These are phyloP conservation scores for Hippocampus comes DNA, from an alignment of 2,113 vertebrate species.

Conservation along the genomic window DNA sequence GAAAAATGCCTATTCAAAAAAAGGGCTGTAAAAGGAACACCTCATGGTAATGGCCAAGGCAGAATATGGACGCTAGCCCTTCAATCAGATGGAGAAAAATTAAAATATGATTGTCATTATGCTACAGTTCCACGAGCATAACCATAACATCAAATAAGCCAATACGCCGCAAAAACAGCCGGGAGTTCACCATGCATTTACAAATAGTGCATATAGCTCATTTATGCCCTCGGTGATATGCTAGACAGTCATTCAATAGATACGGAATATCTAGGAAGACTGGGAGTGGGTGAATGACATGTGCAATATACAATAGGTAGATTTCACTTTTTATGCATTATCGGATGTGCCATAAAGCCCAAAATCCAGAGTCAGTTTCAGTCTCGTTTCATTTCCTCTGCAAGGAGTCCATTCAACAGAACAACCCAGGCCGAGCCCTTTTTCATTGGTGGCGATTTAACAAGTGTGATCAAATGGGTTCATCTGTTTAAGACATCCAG, in stretches of 20 bases:
- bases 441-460: slow-evolving; percentile 5
- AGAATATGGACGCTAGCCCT: slow-evolving; percentile 69
- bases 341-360: slow-evolving; percentile 9
- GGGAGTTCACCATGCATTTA: slow-evolving; percentile 62
- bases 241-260: slow-evolving; percentile 58
- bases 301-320: slow-evolving; percentile 42
- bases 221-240: slow-evolving; percentile 55
- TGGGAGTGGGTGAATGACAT: slow-evolving; percentile 30
- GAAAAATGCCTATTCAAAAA: slow-evolving; percentile 49
- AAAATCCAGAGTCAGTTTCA: background rate
- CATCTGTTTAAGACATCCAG: slow-evolving; percentile 21
- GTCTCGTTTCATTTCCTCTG: background rate
- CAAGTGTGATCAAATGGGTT: slow-evolving; percentile 1
- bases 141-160: slow-evolving; percentile 47
- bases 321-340: slow-evolving; percentile 31
- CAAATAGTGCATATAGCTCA: slow-evolving; percentile 79
- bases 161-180: slow-evolving; percentile 29
- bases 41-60: slow-evolving; percentile 41
- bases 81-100: slow-evolving; percentile 73
- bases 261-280: slow-evolving; percentile 7
- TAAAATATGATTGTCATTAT: slow-evolving; percentile 78
- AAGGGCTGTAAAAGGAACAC: slow-evolving; percentile 41
- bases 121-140: slow-evolving; percentile 62
- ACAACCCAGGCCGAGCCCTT: slow-evolving; percentile 37
- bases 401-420: slow-evolving; percentile 2